A percentile compares a stretch with the other conserved stretches of the same genome.
phyloP scores from a whole-genome alignment of 2,888 invertebrate genomes.

The Zeuzera pyrina region DNA sequence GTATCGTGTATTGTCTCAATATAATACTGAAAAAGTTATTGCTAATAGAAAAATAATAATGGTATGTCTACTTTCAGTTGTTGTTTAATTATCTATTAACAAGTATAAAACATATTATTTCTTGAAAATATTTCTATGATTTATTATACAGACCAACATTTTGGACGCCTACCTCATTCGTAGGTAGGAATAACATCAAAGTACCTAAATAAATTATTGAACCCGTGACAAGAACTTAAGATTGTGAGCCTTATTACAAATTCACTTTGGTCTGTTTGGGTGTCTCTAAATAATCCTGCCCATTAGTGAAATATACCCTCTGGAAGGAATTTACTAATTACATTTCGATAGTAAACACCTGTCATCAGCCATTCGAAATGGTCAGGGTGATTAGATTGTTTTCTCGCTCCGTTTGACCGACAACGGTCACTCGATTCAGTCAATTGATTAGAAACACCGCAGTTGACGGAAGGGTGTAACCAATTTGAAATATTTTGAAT shows the following conservation, averaged over 20 bases:
- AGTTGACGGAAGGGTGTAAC: slow-evolving; percentile 16
- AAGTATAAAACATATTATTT: too few species aligned
- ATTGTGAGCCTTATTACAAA: slow-evolving; percentile 49
- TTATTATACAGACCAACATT: too few species aligned
- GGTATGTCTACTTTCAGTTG: too few species aligned
- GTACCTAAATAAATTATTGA: slow-evolving; percentile 53
- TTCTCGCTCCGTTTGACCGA: slow-evolving; percentile 43
- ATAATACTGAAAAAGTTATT: too few species aligned
- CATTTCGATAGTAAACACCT: slow-evolving; percentile 54
- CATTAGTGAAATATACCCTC: slow-evolving; percentile 45
- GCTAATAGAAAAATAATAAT: too few species aligned
- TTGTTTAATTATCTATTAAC: too few species aligned
- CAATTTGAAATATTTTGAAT: slow-evolving; percentile 8
- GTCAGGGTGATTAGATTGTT: slow-evolving; percentile 39
- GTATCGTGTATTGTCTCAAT: slow-evolving; percentile 6
- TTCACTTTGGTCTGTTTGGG: slow-evolving; percentile 46
- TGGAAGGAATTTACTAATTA: slow-evolving; percentile 39
- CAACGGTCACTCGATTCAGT: slow-evolving; percentile 33
- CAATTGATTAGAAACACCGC: slow-evolving; percentile 40
- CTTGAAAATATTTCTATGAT: too few species aligned
- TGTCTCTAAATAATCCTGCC: slow-evolving; percentile 36
- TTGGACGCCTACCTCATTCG: too few species aligned
- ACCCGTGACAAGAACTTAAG: slow-evolving; percentile 40
- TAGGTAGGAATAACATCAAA: slow-evolving; percentile 30
- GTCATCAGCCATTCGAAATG: slow-evolving; percentile 36